Percentiles rank a stretch among this genome's conserved stretches.
phyloP scores from a whole-genome alignment of 1,140 invertebrate species.

The Euglossa dilemma region DNA sequence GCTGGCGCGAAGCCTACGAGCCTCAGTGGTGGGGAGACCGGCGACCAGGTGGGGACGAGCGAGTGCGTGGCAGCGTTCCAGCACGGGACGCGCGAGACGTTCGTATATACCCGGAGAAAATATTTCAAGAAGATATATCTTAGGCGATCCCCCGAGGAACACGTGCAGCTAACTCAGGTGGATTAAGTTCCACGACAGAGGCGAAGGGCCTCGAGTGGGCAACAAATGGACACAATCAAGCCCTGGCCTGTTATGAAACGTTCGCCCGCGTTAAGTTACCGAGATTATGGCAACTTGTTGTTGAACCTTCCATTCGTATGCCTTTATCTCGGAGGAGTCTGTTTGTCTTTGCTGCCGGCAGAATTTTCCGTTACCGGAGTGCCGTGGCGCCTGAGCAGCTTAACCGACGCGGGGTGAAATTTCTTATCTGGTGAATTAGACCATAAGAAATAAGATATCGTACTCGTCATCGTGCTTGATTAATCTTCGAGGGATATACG shows the following conservation, averaged over 20 bases:
- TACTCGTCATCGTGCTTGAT: neutral
- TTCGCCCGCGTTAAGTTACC: slow-evolving; percentile 31
- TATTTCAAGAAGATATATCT: slow-evolving; percentile 65
- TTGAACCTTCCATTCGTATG: neutral
- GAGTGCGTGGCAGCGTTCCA: neutral
- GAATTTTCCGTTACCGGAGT: neutral
- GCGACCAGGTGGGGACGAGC: neutral
- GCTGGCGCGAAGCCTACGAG: no score
- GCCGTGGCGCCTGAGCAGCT: neutral
- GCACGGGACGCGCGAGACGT: neutral
- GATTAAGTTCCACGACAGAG: slow-evolving; percentile 57
- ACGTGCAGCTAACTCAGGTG: slow-evolving; percentile 54
- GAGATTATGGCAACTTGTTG: slow-evolving; percentile 31
- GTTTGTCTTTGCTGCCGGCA: neutral
- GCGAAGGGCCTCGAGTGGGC: slow-evolving; percentile 25
- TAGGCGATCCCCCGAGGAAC: slow-evolving; percentile 51
- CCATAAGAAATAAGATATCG: neutral
- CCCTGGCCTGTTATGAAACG: slow-evolving; percentile 17
- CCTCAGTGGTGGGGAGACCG: no score
- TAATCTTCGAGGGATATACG: neutral
- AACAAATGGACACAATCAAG: slow-evolving; percentile 59
- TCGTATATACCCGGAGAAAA: slow-evolving; percentile 27
- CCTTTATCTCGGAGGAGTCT: neutral
- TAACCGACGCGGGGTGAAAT: neutral
- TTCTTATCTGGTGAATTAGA: neutral